Conservation (phyloP, 2,797 vertebrate genomes). For the Manis pentadactyla region DNA sequence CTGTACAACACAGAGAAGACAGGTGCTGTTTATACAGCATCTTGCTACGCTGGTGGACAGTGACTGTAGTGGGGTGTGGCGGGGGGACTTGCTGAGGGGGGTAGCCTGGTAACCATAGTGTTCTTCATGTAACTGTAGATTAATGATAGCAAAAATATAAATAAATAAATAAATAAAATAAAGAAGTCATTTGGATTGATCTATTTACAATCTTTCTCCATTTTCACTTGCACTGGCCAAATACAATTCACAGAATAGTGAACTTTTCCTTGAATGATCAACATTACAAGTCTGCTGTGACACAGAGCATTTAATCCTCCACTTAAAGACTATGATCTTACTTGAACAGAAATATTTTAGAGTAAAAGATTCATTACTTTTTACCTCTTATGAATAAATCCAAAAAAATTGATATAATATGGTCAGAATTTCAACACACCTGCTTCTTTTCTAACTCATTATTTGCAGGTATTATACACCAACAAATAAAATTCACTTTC, state of each 20-base stretch:
- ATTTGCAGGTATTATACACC: no score
- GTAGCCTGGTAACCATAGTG: no score
- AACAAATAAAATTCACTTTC: constrained; percentile 59
- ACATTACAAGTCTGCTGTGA: neutral
- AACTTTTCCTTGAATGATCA: constrained; percentile 9
- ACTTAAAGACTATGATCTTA: neutral
- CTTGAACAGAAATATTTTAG: neutral
- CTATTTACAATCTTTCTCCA: neutral
- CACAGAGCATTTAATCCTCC: neutral
- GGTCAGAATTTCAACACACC: neutral
- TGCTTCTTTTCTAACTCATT: constrained; percentile 54
- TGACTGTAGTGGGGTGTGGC: no score
- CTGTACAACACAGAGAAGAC: no score
- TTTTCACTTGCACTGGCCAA: neutral
- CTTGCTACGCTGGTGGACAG: no score
- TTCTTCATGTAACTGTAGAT: no score
- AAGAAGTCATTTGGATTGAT: no score
- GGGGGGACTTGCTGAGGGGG: no score
- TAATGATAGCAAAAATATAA: no score
- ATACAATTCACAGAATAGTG: neutral
- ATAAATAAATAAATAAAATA: no score
- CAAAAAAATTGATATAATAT: neutral
- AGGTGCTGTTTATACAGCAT: no score
- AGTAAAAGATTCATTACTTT: neutral
- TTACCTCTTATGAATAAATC: neutral